Evolutionary conservation across 2,113 vertebrate genomes (phyloP), one percentile per base, ranked within the genome.

Genomic region (Petromus typicus): DNA sequence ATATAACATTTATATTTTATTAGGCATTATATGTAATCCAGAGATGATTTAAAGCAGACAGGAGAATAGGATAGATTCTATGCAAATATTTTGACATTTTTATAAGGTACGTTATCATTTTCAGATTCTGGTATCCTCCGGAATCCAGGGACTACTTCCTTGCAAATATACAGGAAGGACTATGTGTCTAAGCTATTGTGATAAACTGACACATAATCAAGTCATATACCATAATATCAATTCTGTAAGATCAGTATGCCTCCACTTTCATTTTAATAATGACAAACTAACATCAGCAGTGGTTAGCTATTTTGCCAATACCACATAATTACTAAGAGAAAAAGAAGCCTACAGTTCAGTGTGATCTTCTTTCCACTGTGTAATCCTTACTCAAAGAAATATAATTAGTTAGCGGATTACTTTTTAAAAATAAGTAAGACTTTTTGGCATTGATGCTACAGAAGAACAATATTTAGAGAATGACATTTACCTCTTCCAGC

Each of bases 401-500:
- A 13, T 87, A 56, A 82, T 69, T 82, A 91, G 43, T 10, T 82
- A 66, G 27, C 73, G 64, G 37, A 83, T 61, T 86, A 10, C 81
- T 64, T 90, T 82, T 11, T 80, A 7, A n/a, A 32, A 83, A 45
- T 54, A 59, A 45, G 37, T 57, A 83, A 76, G 17, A 83, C 32
- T 14, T 95, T 82, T 96, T n/a, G 37, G 20, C 59, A 8, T 91
- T 66, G 14, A 23, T 95, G 25, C 78, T 88, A 85, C 22, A 45
- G 51, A 90, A 95, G 11, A 8, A 8, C 25, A 86, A 37, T 75
- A 66, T 64, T 9, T 51, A 86, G 78, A 69, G 57, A 84, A 81
- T 82, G 27, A 30, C n/a, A 89, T 48, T 75, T 25, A 82, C 40
- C 25, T 43, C 91, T 82, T 86, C 57, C 95, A 86, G 86, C 73